These are phyloP conservation scores for Sorex araneus DNA, from an alignment of 2,113 vertebrate species.

Conservation along the genomic window DNA sequence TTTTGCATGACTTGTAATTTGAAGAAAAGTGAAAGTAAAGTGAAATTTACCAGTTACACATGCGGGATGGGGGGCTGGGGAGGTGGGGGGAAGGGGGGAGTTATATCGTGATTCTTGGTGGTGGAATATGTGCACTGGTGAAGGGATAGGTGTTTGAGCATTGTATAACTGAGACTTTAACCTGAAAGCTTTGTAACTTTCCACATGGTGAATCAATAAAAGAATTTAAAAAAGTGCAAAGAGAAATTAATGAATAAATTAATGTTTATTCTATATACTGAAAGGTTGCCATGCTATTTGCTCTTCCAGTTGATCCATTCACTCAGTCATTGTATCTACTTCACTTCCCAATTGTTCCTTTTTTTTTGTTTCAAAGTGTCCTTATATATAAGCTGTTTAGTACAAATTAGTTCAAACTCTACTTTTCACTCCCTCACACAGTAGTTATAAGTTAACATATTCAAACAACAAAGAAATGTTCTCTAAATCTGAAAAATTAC, in stretches of 20 bases:
- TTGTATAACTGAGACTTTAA: no score
- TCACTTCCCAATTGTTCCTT: neutral
- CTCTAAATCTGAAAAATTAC: neutral
- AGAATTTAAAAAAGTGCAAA: no score
- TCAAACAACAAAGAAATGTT: neutral
- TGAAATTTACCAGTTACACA: no score
- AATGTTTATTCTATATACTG: no score
- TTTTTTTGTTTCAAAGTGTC: neutral
- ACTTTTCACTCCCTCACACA: neutral
- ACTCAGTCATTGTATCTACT: neutral
- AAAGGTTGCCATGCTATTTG: neutral
- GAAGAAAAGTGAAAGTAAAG: constrained; percentile 22
- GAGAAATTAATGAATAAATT: neutral
- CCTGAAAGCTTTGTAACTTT: no score
- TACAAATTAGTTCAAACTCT: neutral
- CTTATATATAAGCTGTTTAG: neutral
- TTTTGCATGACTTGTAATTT: constrained; percentile 30
- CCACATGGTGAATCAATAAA: no score
- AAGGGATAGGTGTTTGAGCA: no score
- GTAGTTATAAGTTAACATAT: neutral
- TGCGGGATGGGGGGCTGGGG: no score
- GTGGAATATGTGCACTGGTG: no score
- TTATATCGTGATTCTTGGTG: no score
- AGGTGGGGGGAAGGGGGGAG: no score
- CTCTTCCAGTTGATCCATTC: neutral